Conservation (phyloP, 2,113 vertebrate genomes). For the Perca flavescens region DNA sequence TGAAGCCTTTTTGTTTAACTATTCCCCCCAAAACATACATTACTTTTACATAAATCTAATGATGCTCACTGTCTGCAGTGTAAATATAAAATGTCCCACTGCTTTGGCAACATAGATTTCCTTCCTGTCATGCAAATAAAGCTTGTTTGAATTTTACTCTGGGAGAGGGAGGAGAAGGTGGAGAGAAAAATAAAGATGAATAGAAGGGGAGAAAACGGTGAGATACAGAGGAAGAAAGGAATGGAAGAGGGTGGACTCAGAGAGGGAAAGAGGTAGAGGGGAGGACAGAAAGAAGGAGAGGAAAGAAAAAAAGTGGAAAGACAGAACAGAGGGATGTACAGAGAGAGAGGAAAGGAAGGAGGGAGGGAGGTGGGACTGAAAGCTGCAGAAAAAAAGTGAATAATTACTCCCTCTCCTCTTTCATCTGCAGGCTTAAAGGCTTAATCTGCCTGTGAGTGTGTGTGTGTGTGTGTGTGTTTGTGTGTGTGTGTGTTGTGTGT, state of each 20-base stretch:
- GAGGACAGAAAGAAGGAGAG: neutral
- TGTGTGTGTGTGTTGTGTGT: conserved; percentile 25
- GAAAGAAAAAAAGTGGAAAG: neutral
- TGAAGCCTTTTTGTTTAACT: too few relatives aligned
- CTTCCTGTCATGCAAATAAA: conserved; percentile 38
- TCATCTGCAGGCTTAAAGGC: conserved; percentile 70
- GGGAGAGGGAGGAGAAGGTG: neutral
- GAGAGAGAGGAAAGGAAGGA: neutral
- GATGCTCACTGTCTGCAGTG: neutral
- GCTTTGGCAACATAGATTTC: conserved; percentile 24
- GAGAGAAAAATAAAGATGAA: conserved; percentile 18
- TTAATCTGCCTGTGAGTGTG: conserved; percentile 61
- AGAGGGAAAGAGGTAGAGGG: neutral
- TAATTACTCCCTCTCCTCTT: conserved; percentile 58
- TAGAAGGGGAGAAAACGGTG: conserved; percentile 8
- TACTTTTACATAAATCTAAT: conserved; percentile 4
- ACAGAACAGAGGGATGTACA: conserved; percentile 3
- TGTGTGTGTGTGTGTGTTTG: conserved; percentile 37
- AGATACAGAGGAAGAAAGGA: neutral
- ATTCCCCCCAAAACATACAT: neutral
- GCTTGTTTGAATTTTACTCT: conserved; percentile 46
- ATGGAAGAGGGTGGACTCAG: neutral
- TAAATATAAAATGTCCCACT: neutral
- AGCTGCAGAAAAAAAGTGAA: conserved; percentile 36
- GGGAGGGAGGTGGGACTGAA: neutral